Evolutionary conservation across 1,140 invertebrate genomes (phyloP).

Genomic region (Teleogryllus occipitalis): DNA sequence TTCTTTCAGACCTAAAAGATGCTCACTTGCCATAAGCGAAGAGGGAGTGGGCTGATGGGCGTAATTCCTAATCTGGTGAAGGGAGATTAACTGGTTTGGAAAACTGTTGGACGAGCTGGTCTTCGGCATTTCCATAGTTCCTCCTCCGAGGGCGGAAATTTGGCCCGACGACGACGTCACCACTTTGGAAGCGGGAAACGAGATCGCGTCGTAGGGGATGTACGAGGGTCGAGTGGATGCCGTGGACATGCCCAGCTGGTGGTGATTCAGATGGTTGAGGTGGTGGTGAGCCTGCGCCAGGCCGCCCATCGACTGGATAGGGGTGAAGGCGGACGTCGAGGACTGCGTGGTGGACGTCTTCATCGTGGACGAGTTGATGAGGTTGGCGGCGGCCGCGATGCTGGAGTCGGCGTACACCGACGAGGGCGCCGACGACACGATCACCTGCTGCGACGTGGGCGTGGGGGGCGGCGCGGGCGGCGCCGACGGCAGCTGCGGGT

Average conservation of each 20-base stretch:
- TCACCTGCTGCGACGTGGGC: slow-evolving; percentile 26
- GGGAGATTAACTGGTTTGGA: slow-evolving; percentile 89
- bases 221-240: slow-evolving; percentile 66
- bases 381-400: slow-evolving; percentile 26
- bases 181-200: slow-evolving; percentile 57
- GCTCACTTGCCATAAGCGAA: slow-evolving; percentile 46
- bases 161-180: slow-evolving; percentile 37
- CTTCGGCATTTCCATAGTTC: slow-evolving; percentile 39
- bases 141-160: slow-evolving; percentile 34
- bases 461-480: slow-evolving; percentile 37
- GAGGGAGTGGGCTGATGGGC: slow-evolving; percentile 74
- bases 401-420: slow-evolving; percentile 31
- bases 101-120: slow-evolving; percentile 59
- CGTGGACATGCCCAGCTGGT: slow-evolving; percentile 33
- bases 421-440: slow-evolving; percentile 18
- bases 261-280: slow-evolving; percentile 59
- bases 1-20: slow-evolving; percentile 46
- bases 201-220: slow-evolving; percentile 84
- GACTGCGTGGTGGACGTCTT: slow-evolving; percentile 36
- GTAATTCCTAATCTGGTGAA: slow-evolving; percentile 95
- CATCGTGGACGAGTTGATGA: slow-evolving; percentile 24
- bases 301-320: slow-evolving; percentile 68
- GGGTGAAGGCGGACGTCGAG: slow-evolving; percentile 80
- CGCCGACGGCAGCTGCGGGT: slow-evolving; percentile 35
- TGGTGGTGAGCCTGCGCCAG: slow-evolving; percentile 34